Base-by-base conservation (phyloP, 2,888 invertebrate species). In the Lasioglossum vierecki region DNA sequence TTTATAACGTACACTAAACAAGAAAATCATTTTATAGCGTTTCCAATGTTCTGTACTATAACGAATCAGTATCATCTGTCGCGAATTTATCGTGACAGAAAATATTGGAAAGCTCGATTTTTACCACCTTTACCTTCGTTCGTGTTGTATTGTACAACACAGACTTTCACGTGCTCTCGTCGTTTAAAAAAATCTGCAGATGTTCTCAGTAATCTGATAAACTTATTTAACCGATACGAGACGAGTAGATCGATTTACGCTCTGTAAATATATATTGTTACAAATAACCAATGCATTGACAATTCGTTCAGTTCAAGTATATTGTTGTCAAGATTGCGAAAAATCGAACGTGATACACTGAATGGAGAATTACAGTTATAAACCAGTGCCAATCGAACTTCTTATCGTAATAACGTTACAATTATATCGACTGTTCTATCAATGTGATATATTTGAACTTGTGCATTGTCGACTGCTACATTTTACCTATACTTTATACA, bases 51-150 rank as follows among this genome's bases (percentile, higher is more conserved):
- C 74, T 77, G 53, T 74, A 70, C 80, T 80, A 63, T 74, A 70
- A 70, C 80, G 18, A 35, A 79, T 73, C 26, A 76, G 77, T 83
- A 85, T 80, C 46, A 74, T 85, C 76, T 63, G 53, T 74, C 63
- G 66, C 70, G 68, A 63, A 60, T 66, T 66, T 68, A 79, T 76
- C 46, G 3, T 18, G 18, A 68, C 35, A 26, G 30, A 57, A 82
- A 81, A 35, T n/a, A 39, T 60, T 11, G 70, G 35, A 70, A 70
- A 79, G 39, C 75, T 35, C 53, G 76, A 73, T 81, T 79, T 81
- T 79, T 66, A 79, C 39, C 68, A 68, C 39, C 63, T 84, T 84
- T 79, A 57, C 70, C 44, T 72, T 49, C 41, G 44, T 39, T 49
- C 74, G 66, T 77, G 76, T 83, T 60, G 57, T 74, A 18, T 39